Evolutionary conservation across 2,888 invertebrate species (phyloP), one percentile per base, ranked within the genome.

Genomic region (Sinotaia quadrata): DNA sequence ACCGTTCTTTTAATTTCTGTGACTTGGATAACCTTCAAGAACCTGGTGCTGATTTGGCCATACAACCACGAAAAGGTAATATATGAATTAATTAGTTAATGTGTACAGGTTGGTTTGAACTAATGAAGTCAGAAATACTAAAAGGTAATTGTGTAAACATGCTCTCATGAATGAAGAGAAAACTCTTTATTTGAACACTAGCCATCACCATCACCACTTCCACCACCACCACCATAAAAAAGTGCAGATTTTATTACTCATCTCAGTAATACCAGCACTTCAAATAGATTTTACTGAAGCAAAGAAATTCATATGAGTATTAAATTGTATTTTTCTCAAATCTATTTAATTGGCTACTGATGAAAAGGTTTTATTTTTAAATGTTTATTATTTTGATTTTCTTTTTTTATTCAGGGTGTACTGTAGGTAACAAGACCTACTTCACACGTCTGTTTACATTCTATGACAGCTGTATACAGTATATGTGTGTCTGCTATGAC

Each of bases 361-460:
- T 41, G 12, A 12, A 41, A 15, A 15, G 12, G 15, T 41, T 41
- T 15, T 15, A 15, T 41, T 15, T 41, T 41, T 15, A 15, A 15
- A 12, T 41, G 12, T 15, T 41, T 41, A 12, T 41, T 41, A 12
- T 41, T 41, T 15, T 41, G 12, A 12, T 41, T 41, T 18, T 21
- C 10, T 24, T 18, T 54, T 24, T 18, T 54, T 59, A 73, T 69
- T 27, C 77, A 81, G 81, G 78, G 10, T 81, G 81, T 58, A 67
- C 44, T 15, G 75, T 80, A 4, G 77, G 76, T 1, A 73, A 74
- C 60, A 68, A 71, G 29, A 77, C 75, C 5, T 78, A 79, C 71
- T 75, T 71, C 67, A 80, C 78, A 2, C 73, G 77, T 27, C 65
- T 77, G 29, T 81, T 81, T 56, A 73, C 71, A 24, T 71, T 62